These are phyloP conservation scores for Caenorhabditis sp. DNA, from an alignment of 2,888 invertebrate species.

Conservation along the genomic window DNA sequence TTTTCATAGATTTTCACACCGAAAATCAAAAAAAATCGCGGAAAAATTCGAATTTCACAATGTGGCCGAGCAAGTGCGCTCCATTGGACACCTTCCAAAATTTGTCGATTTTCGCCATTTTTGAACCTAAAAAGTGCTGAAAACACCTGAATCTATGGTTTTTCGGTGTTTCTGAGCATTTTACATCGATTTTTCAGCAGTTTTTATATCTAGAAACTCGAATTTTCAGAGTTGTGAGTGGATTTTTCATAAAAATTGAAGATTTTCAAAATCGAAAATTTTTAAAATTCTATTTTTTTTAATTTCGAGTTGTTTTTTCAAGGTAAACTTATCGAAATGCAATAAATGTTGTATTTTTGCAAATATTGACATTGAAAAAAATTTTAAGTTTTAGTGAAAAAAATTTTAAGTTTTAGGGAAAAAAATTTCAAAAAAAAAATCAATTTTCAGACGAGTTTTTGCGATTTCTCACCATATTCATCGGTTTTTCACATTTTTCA, in stretches of 20 bases:
- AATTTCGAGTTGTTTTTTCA: background rate
- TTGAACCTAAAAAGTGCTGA: background rate
- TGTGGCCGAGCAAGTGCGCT: background rate
- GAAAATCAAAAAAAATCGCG: background rate
- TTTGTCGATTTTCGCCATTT: background rate
- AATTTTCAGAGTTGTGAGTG: background rate
- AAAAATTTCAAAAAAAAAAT: background rate
- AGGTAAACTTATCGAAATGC: too few species aligned
- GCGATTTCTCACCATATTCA: background rate
- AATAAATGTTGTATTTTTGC: background rate
- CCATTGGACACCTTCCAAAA: background rate
- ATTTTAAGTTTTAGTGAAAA: too few species aligned
- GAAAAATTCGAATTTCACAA: constrained; percentile 4
- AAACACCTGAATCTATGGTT: background rate
- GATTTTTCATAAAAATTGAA: background rate
- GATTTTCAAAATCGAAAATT: background rate
- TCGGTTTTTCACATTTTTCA: background rate
- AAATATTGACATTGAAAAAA: too few species aligned
- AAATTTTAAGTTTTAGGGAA: too few species aligned
- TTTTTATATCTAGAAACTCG: background rate
- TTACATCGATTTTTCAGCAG: background rate
- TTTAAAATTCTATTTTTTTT: background rate
- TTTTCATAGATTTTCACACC: background rate
- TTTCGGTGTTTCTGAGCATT: background rate
- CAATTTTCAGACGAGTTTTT: too few species aligned